A percentile compares a stretch with the other conserved stretches of the same genome.
Evolutionary conservation across 2,888 invertebrate species (phyloP).

Genomic region (Corythucha ciliata): DNA sequence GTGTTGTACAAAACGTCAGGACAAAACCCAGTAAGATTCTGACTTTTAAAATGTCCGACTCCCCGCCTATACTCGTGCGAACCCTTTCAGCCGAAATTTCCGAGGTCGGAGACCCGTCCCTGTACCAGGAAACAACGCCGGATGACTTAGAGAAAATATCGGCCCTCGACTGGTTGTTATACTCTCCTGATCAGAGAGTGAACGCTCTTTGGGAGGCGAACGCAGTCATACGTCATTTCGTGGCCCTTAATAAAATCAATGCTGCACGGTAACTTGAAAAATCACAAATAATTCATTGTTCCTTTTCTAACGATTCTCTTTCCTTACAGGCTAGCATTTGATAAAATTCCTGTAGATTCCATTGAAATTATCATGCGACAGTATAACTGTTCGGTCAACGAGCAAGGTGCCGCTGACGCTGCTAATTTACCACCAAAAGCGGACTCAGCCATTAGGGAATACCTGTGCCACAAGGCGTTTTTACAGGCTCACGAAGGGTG

Average conservation of each 20-base stretch:
- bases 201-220: slow-evolving; percentile 84
- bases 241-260: slow-evolving; percentile 70
- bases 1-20: slow-evolving; percentile 69
- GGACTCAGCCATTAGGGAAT: slow-evolving; percentile 60
- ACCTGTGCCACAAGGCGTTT: slow-evolving; percentile 78
- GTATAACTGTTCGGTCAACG: slow-evolving; percentile 26
- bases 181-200: slow-evolving; percentile 64
- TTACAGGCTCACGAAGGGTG: slow-evolving; percentile 44
- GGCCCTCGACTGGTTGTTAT: slow-evolving; percentile 77
- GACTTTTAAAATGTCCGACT: background rate
- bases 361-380: slow-evolving; percentile 48
- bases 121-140: slow-evolving; percentile 48
- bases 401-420: slow-evolving; percentile 21
- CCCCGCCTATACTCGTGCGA: too few species aligned
- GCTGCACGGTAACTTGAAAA: slow-evolving; percentile 61
- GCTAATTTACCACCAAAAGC: slow-evolving; percentile 33
- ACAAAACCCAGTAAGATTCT: slow-evolving; percentile 28
- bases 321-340: slow-evolving; percentile 39
- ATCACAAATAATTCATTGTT: slow-evolving; percentile 7
- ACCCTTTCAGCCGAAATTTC: too few species aligned
- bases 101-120: too few species aligned
- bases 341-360: slow-evolving; percentile 51
- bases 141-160: slow-evolving; percentile 63
- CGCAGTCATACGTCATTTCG: slow-evolving; percentile 73
- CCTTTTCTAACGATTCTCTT: too few species aligned